Conservation (phyloP, 2,113 vertebrate genomes). For the Ramphastos sulfuratus region DNA sequence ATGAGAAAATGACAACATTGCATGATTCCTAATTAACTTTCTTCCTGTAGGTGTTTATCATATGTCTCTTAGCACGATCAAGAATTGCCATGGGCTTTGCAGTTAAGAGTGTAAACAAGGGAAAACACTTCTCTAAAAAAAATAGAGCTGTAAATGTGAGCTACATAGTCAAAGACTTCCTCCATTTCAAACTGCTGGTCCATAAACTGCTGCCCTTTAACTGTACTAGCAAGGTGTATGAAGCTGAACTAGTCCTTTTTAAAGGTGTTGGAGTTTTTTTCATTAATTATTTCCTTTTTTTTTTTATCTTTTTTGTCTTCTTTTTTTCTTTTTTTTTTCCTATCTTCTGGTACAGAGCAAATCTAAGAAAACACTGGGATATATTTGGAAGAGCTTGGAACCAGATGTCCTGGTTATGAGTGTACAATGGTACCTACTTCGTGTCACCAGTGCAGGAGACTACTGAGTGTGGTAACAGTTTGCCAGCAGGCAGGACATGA, state of each 20-base stretch:
- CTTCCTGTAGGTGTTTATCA: rapidly evolving
- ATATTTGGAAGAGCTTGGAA: not conserved
- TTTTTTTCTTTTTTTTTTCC: not conserved
- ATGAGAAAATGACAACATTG: not conserved
- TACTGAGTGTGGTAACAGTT: not conserved
- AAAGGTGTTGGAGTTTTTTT: too few species aligned
- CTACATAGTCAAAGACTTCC: not conserved
- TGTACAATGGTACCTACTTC: rapidly evolving
- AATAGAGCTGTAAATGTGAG: not conserved
- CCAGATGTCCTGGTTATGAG: not conserved
- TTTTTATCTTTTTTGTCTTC: too few species aligned
- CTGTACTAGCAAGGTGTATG: not conserved
- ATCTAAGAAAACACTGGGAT: not conserved
- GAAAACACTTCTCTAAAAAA: too few species aligned
- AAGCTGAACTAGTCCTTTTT: not conserved
- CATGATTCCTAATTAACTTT: not conserved
- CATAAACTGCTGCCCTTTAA: not conserved
- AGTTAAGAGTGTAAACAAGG: too few species aligned
- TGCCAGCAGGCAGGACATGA: rapidly evolving
- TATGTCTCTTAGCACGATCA: not conserved
- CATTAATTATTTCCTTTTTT: not conserved
- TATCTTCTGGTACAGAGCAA: not conserved
- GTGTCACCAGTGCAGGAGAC: not conserved
- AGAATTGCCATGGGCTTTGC: not conserved
- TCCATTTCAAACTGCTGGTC: not conserved